phyloP scores from a whole-genome alignment of 2,888 invertebrate species.

The Eurois occulta region DNA sequence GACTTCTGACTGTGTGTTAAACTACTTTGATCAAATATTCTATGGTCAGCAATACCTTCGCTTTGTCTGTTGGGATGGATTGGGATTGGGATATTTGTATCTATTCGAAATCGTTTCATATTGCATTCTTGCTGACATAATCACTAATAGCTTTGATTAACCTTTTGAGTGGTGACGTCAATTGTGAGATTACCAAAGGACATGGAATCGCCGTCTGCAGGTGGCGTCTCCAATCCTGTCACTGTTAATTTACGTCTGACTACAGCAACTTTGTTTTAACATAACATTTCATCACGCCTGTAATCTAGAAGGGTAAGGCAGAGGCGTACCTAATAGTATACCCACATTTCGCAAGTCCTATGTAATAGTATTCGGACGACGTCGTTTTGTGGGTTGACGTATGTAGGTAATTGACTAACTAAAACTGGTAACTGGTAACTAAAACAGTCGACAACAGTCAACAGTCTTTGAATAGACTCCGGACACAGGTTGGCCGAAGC shows the following conservation, averaged over 20 bases:
- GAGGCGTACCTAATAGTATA: background rate
- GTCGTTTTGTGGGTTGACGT: too few relatives aligned
- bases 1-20: too few relatives aligned
- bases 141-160: too few relatives aligned
- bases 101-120: background rate
- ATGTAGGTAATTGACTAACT: too few relatives aligned
- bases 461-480: too few relatives aligned
- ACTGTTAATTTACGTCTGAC: background rate
- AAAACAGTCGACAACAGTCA: too few relatives aligned
- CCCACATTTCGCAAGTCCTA: background rate
- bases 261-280: background rate
- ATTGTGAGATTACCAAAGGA: too few relatives aligned
- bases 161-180: too few relatives aligned
- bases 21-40: background rate
- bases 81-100: background rate
- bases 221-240: background rate
- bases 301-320: background rate
- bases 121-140: background rate
- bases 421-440: too few relatives aligned
- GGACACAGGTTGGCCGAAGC: too few relatives aligned
- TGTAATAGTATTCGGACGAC: background rate
- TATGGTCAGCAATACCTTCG: background rate
- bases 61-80: background rate
- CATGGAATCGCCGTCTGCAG: too few relatives aligned
- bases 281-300: background rate